Evolutionary conservation across 2,113 vertebrate species (phyloP).

Genomic region (Crotalus horridus): DNA sequence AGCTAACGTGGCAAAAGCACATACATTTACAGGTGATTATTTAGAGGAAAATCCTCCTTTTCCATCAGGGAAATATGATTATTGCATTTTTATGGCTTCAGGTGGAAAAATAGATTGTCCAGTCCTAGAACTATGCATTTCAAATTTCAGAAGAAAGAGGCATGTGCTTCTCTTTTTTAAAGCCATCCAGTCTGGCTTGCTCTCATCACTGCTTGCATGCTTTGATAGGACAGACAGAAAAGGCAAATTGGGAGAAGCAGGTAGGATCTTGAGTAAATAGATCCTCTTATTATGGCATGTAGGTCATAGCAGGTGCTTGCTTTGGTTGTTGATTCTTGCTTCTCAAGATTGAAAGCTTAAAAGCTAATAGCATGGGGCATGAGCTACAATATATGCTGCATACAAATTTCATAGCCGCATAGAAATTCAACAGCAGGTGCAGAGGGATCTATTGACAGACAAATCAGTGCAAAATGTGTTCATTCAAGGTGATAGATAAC

Average conservation of each 20-base stretch:
- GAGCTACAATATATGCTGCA: neutral
- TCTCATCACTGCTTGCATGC: no score
- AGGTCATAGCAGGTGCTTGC: neutral
- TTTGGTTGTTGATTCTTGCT: neutral
- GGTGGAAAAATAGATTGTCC: neutral
- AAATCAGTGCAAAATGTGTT: neutral
- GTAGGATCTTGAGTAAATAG: neutral
- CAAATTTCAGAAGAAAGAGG: neutral
- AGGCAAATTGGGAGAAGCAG: neutral
- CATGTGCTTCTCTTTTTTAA: neutral
- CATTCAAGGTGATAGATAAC: neutral
- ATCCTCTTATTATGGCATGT: neutral
- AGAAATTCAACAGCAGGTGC: neutral
- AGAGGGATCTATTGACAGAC: neutral
- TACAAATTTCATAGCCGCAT: neutral
- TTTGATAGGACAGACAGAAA: neutral
- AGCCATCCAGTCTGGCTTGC: neutral
- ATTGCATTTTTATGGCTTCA: neutral
- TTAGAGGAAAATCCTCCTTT: neutral
- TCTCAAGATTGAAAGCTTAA: neutral
- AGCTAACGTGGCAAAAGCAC: neutral
- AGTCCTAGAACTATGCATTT: neutral
- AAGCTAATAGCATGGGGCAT: neutral
- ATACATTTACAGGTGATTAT: neutral
- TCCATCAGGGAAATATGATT: neutral